Conservation (phyloP, 2,888 invertebrate species). For the Agriopis aurantiaria region DNA sequence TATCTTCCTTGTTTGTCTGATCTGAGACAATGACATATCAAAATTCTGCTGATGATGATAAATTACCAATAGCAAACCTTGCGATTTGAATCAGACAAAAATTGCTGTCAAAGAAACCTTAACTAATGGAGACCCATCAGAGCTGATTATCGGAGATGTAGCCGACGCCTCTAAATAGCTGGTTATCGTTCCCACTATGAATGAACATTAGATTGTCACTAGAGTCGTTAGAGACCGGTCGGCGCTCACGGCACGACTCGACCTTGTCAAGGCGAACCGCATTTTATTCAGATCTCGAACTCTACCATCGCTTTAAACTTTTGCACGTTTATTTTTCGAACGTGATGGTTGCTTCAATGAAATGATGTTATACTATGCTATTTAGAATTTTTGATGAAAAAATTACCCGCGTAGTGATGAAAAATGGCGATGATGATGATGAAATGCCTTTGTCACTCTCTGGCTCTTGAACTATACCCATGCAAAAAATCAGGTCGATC, state of each 20-base stretch:
- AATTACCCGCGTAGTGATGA: no score
- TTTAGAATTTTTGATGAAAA: no score
- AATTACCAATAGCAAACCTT: no score
- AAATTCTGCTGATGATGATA: neutral
- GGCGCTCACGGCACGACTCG: constrained; percentile 48
- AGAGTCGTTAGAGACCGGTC: constrained; percentile 37
- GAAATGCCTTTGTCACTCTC: no score
- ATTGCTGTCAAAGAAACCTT: neutral
- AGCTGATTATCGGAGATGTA: constrained; percentile 13
- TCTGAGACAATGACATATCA: neutral
- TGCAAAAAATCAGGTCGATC: no score
- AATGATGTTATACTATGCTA: neutral
- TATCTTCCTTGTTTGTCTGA: neutral
- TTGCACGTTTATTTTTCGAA: neutral
- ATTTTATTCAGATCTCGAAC: constrained; percentile 20
- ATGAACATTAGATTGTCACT: constrained; percentile 45
- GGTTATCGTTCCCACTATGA: constrained; percentile 33
- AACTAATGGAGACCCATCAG: constrained; percentile 1
- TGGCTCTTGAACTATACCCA: no score
- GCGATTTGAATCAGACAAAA: neutral
- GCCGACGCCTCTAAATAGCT: neutral
- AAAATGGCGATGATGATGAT: no score
- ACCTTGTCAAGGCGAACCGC: constrained; percentile 62
- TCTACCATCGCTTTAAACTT: constrained; percentile 19
- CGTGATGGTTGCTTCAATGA: neutral